Base-by-base conservation (phyloP, 1,140 invertebrate genomes). In the Leptonema lineaticorne region DNA sequence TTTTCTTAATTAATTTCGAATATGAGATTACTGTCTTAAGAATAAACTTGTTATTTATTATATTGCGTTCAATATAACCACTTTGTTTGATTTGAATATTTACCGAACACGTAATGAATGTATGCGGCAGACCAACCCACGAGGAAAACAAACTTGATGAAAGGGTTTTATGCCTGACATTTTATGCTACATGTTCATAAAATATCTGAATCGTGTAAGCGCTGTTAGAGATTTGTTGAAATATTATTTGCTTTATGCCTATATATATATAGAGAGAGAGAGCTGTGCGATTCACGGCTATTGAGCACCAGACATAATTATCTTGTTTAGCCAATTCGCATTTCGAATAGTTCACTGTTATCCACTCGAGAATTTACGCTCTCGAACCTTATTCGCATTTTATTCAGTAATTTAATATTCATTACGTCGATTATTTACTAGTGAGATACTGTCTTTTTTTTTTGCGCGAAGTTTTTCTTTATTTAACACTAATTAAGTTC, bases 321-420 rank as follows among this genome's bases (percentile, higher is more conserved):
- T 53, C 50, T 24, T 53, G 27, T 53, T 53, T 24, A 53, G 50
- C 27, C 50, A 53, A 53, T 53, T 53, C 50, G 24, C 14, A 22
- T 53, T 53, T 53, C 27, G 27, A 53, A 53, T n/a, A 26, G 50
- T 53, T 53, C 50, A 14, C 27, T 53, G 24, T 20, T 53, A 4
- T 48, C 18, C 50, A 24, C 22, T 53, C 50, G 50, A 26, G 22
- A 2, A 8, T 24, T 26, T 20, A 24, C 27, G 50, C 14, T 53
- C 14, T 53, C 20, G 18, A 48, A 48, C 27, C 20, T 26, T 1
- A 26, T 24, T 53, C 22, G 4, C 1, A 26, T 26, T 14, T 14
- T 11, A 53, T 11, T 53, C n/a, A n/a, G n/a, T 53, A 11, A 26
- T 41, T 26, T 53, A 53, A 50, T 22, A 50, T 53, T 1, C 24